Evolutionary conservation across 2,113 vertebrate species (phyloP).

Genomic region (Anas platyrhynchos): DNA sequence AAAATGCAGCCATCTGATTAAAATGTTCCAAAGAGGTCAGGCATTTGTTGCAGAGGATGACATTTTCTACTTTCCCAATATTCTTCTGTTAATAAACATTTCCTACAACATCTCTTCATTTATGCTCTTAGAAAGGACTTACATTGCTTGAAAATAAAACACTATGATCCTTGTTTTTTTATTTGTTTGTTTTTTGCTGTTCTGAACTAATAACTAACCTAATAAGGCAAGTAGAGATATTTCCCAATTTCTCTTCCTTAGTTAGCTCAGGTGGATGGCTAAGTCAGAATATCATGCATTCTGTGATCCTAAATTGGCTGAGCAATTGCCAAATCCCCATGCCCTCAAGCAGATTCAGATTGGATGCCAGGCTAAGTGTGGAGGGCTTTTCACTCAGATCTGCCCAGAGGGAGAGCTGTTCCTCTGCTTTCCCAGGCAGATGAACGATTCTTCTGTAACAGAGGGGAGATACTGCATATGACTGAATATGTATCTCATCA

Average conservation of each 20-base stretch:
- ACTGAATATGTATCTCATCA: not conserved
- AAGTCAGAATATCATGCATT: rapidly evolving
- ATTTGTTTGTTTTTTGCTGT: not conserved
- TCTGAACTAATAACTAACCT: not conserved
- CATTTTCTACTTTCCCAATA: not conserved
- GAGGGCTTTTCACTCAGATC: rapidly evolving
- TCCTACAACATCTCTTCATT: not conserved
- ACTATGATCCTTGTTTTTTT: no score
- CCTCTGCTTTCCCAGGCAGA: rapidly evolving
- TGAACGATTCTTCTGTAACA: rapidly evolving
- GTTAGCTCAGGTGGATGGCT: not conserved
- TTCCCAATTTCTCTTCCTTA: not conserved
- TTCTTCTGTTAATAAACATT: not conserved
- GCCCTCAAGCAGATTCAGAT: not conserved
- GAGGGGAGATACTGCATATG: rapidly evolving
- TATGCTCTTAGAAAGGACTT: not conserved
- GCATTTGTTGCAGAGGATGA: not conserved
- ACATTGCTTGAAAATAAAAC: not conserved
- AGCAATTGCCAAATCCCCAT: not conserved
- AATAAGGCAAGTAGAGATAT: not conserved
- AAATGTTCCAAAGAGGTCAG: slow-evolving; percentile 16
- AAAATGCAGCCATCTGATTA: slow-evolving; percentile 21
- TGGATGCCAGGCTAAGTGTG: not conserved
- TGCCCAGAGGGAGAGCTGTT: rapidly evolving
- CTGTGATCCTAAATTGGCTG: not conserved